A percentile compares a stretch with the other conserved stretches of the same genome.
phyloP scores from a whole-genome alignment of 2,888 invertebrate genomes.

The Caenorhabditis sp. region DNA sequence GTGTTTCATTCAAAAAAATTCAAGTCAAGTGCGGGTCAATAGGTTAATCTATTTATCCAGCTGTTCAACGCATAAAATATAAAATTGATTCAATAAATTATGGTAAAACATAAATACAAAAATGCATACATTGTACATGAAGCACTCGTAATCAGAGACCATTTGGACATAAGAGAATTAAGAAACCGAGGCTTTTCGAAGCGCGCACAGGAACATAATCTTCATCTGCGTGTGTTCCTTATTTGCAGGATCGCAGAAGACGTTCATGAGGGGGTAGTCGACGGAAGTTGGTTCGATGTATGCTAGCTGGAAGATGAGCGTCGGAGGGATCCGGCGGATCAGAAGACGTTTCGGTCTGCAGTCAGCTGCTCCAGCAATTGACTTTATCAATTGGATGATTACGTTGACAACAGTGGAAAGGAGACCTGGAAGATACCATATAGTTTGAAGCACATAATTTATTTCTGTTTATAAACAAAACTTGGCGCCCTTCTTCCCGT shows the following conservation, averaged over 20 bases:
- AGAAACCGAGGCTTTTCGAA: not conserved
- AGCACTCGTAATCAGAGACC: not conserved
- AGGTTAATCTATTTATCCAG: not conserved
- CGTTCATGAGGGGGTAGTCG: conserved; percentile 21
- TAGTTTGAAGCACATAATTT: not conserved
- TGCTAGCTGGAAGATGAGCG: conserved; percentile 44
- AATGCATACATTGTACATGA: not conserved
- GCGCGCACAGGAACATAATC: conserved; percentile 37
- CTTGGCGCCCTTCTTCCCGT: not conserved
- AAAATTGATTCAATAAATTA: conserved; percentile 21
- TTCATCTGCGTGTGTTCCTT: conserved; percentile 23
- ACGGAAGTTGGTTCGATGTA: conserved; percentile 45
- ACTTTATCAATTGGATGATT: conserved; percentile 39
- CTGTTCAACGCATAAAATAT: not conserved
- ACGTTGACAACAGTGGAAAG: conserved; percentile 30
- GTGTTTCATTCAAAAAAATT: conserved; percentile 63
- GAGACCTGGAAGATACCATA: conserved; percentile 18
- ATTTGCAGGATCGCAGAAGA: conserved; percentile 37
- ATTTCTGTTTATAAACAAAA: conserved; percentile 13
- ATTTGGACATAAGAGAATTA: conserved; percentile 10
- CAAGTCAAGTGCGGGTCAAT: conserved; percentile 62
- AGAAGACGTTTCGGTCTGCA: conserved; percentile 48
- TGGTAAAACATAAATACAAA: not conserved
- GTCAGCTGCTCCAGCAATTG: conserved; percentile 49
- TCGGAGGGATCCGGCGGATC: conserved; percentile 27